Evolutionary conservation across 2,888 invertebrate genomes (phyloP).

Genomic region (Chesias legatella): DNA sequence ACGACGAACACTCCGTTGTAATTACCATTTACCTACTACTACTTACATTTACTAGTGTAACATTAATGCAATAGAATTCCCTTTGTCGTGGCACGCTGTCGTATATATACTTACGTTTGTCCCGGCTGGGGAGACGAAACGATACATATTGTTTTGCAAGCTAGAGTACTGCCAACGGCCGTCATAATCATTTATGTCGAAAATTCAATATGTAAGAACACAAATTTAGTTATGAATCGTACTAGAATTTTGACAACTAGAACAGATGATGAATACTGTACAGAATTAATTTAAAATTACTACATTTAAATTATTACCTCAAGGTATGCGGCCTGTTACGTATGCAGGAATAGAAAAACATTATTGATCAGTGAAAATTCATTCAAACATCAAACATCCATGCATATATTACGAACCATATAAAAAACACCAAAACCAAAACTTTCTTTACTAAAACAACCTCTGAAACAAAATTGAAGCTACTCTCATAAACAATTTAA

Average conservation of each 20-base stretch:
- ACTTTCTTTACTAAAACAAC: conserved; percentile 5
- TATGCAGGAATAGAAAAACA: conserved; percentile 49
- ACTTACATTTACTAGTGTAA: too few species aligned
- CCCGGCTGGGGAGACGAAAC: too few species aligned
- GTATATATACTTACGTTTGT: too few species aligned
- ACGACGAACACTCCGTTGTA: background rate
- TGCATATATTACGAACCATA: conserved; percentile 32
- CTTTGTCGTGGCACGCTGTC: too few species aligned
- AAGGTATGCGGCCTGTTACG: conserved; percentile 72
- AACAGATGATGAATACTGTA: background rate
- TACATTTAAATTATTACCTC: conserved; percentile 52
- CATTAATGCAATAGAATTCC: too few species aligned
- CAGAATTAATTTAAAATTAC: conserved; percentile 2
- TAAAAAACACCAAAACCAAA: conserved; percentile 8
- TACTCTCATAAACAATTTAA: conserved; percentile 6
- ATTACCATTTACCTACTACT: too few species aligned
- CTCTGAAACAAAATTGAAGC: conserved; percentile 5
- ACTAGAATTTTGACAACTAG: too few species aligned
- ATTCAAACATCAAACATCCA: conserved; percentile 24
- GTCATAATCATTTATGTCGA: too few species aligned
- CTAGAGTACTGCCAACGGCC: too few species aligned
- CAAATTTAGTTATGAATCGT: too few species aligned
- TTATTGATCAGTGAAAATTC: conserved; percentile 26
- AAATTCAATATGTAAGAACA: too few species aligned
- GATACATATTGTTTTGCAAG: too few species aligned